Evolutionary conservation across 2,113 vertebrate species (phyloP).

Genomic region (Pardalotus punctatus): DNA sequence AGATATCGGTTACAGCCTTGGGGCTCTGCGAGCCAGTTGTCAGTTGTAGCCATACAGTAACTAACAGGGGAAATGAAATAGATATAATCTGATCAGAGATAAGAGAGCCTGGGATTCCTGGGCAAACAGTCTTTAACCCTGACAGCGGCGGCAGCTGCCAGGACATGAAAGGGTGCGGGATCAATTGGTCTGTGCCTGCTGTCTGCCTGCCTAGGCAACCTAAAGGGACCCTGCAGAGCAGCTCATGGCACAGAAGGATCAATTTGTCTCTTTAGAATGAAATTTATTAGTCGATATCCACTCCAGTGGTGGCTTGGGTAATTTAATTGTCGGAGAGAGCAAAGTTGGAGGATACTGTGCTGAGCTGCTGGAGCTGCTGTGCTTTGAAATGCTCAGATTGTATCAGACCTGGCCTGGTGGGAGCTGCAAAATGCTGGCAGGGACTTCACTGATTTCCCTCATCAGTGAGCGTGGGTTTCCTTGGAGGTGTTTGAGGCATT

Average conservation of each 20-base stretch:
- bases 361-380: not conserved
- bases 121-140: slow-evolving; percentile 34
- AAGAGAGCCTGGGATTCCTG: slow-evolving; percentile 20
- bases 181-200: not conserved
- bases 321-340: not conserved
- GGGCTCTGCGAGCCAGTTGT: slow-evolving; percentile 41
- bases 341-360: not conserved
- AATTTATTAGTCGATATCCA: slow-evolving; percentile 45
- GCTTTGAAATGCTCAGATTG: not conserved
- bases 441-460: not conserved
- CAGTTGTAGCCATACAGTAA: slow-evolving; percentile 59
- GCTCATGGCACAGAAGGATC: slow-evolving; percentile 10
- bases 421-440: not conserved
- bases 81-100: slow-evolving; percentile 66
- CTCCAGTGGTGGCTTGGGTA: not conserved
- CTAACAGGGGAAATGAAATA: slow-evolving; percentile 59
- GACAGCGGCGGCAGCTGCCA: not conserved
- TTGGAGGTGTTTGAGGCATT: not conserved
- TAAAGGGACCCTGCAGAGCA: not conserved
- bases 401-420: not conserved
- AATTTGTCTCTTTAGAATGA: slow-evolving; percentile 41
- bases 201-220: not conserved
- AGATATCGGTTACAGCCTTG: slow-evolving; percentile 68
- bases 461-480: not conserved
- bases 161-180: slow-evolving; percentile 11